Percentiles rank a stretch among this genome's conserved stretches.
These are phyloP conservation scores for Leucoraja ocellata DNA, from an alignment of 2,797 vertebrate species.

Conservation along the genomic window DNA sequence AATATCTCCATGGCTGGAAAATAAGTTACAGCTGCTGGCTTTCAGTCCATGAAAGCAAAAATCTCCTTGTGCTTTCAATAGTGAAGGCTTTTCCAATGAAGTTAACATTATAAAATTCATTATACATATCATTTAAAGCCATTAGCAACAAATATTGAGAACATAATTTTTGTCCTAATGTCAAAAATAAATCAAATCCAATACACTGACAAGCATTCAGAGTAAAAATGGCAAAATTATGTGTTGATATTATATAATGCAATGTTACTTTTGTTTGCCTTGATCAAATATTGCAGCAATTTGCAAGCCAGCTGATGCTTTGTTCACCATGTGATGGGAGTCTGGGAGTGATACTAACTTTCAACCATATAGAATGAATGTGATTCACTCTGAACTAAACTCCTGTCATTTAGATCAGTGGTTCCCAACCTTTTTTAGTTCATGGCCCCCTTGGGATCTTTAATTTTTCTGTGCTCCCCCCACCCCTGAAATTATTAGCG, in stretches of 20 bases:
- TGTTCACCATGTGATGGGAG: too few species aligned
- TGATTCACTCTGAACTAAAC: background rate
- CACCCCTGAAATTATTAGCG: too few species aligned
- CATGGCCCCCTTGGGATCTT: too few species aligned
- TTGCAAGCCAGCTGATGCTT: background rate
- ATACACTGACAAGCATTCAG: background rate
- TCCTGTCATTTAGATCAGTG: background rate
- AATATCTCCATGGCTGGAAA: background rate
- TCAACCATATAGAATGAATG: background rate
- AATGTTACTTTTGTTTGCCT: background rate
- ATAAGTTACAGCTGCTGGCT: background rate
- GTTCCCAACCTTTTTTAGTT: too few species aligned
- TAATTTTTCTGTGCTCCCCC: too few species aligned
- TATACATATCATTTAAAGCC: background rate
- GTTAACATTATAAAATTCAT: background rate
- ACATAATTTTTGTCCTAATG: background rate
- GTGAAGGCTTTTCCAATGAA: background rate
- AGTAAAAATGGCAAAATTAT: background rate
- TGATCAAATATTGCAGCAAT: background rate
- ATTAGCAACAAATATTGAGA: background rate
- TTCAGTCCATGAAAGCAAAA: background rate
- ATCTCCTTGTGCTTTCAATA: background rate
- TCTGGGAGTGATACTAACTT: background rate
- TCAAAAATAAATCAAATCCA: background rate
- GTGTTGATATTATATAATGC: background rate